Conservation (phyloP, 92 coral and sea anemone genomes). For the Zoanthus sociatus region DNA sequence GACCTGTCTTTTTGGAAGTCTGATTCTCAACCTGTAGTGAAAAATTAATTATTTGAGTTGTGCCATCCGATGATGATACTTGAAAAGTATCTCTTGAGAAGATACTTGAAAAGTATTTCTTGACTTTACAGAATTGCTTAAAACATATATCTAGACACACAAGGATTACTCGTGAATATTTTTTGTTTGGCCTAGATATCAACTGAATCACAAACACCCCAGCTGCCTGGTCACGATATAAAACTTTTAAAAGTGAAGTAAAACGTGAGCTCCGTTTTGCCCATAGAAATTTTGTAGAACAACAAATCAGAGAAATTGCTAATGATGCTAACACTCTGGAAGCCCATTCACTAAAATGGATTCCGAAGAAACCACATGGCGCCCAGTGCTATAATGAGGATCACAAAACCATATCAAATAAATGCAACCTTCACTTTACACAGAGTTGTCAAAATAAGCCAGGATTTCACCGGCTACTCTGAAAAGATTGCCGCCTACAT, state of each 20-base stretch:
- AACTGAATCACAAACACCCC: constrained; percentile 38
- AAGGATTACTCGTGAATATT: no score
- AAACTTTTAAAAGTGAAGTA: constrained; percentile 57
- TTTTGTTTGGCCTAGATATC: no score
- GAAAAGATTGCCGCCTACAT: no score
- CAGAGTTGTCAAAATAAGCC: constrained; percentile 40
- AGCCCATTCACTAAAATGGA: constrained; percentile 55
- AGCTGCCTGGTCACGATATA: constrained; percentile 52
- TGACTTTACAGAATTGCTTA: no score
- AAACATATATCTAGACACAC: no score
- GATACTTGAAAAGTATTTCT: neutral
- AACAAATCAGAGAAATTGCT: constrained; percentile 48
- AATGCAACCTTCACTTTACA: constrained; percentile 37
- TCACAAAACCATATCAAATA: constrained; percentile 43
- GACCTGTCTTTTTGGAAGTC: neutral
- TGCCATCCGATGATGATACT: constrained; percentile 11
- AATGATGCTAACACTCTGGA: constrained; percentile 58
- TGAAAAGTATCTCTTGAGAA: constrained; percentile 6
- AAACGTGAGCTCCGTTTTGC: constrained; percentile 58
- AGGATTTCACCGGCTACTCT: neutral
- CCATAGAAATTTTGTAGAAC: constrained; percentile 48
- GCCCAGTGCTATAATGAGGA: constrained; percentile 21
- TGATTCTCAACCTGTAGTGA: neutral
- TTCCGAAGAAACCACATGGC: constrained; percentile 57
- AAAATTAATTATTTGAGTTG: neutral